Base-by-base conservation (phyloP, 2,113 vertebrate species). In the Tenrec ecaudatus region DNA sequence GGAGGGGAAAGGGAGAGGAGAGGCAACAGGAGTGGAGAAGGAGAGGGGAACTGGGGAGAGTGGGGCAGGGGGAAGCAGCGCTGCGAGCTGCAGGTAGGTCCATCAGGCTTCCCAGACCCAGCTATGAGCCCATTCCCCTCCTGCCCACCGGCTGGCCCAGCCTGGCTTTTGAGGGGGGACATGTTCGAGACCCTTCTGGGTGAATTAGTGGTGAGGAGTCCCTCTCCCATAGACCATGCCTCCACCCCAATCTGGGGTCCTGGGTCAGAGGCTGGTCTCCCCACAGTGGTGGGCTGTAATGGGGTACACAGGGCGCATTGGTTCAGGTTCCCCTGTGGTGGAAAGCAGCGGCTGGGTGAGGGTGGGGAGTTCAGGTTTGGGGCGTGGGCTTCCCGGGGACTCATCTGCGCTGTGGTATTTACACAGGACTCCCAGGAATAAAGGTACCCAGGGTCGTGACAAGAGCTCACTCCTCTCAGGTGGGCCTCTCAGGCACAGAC, bases 361-460 rank as follows among this genome's bases (percentile, higher is more conserved):
- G 60, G 40, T 2, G 6, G 14, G n/a, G 89, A 75, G 53, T 14
- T 33, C 3, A 53, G 78, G 89, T 94, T 96, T 97, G 97, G 97
- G 97, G 95, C 95, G 96, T 95, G 84, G 96, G 84, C 94, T 97
- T 95, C 95, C 73, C 82, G 94, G 96, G 86, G 47, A 29, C 94
- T 94, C 71, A 2, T 85, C 79, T 80, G 0, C n/a, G n/a, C 40
- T 73, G 86, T 91, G 78, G 1, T 98, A 97, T 98, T 96, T 97
- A 98, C 96, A 97, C 2, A 22, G 36, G 43, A 64, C 68, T 82
- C 57, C 81, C 22, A 66, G 60, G 83, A 82, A 66, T 53, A n/a
- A 10, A 0, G 4, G 77, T 62, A 23, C 20, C 36, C 3, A n/a
- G 75, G 57, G 43, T 64, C 79, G 79, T 23, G 33, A 82, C 17